These are phyloP conservation scores for Hystrix brachyura DNA, from an alignment of 2,113 vertebrate genomes.

Conservation along the genomic window DNA sequence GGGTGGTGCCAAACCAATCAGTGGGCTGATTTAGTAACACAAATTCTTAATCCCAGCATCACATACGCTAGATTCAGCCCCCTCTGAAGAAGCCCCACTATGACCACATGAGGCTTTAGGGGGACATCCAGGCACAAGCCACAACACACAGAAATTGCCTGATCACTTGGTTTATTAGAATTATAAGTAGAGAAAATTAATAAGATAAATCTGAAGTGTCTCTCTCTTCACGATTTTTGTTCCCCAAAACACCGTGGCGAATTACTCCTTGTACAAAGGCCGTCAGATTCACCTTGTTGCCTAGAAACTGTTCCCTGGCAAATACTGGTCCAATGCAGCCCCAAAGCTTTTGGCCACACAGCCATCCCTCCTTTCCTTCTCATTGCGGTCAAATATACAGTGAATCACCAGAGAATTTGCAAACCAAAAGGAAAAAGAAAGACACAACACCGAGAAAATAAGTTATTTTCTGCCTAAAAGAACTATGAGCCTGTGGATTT, in stretches of 20 bases:
- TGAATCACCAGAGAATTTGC: conserved; percentile 32
- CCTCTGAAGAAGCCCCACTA: too few species aligned
- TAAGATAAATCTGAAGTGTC: neutral
- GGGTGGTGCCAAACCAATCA: too few species aligned
- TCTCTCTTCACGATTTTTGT: conserved; percentile 26
- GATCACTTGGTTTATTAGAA: neutral
- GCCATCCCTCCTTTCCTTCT: neutral
- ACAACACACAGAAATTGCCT: neutral
- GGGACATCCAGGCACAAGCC: too few species aligned
- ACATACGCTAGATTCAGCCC: too few species aligned
- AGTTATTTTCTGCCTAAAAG: conserved; percentile 76
- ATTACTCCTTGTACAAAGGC: neutral
- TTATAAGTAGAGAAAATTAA: neutral
- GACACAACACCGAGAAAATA: conserved; percentile 36
- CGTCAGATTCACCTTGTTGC: neutral
- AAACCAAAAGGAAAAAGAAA: conserved; percentile 60
- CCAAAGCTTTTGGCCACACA: neutral
- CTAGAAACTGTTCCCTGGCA: neutral
- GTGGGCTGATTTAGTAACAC: too few species aligned
- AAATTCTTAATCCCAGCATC: too few species aligned
- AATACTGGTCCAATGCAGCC: neutral
- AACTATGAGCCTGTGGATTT: neutral
- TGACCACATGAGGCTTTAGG: too few species aligned
- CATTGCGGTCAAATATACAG: conserved; percentile 56
- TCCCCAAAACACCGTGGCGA: conserved; percentile 3